These are phyloP conservation scores for Ellobius talpinus DNA, from an alignment of 2,113 vertebrate genomes.

Conservation along the genomic window DNA sequence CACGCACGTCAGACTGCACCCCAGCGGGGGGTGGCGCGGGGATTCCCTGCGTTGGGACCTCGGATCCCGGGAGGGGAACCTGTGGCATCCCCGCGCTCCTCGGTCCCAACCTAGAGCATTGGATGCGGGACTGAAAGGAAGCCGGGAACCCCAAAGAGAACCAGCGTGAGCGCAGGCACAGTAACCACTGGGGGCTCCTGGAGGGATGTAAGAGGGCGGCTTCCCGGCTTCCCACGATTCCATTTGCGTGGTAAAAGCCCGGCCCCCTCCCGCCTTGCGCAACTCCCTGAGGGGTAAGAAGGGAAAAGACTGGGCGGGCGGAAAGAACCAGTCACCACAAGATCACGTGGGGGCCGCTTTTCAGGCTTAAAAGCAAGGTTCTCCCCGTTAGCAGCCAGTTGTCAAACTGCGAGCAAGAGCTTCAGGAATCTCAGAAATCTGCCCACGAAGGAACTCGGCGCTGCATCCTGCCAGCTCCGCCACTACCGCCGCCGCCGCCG, in stretches of 20 bases:
- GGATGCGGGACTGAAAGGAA: neutral
- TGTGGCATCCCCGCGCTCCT: neutral
- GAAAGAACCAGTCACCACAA: constrained; percentile 39
- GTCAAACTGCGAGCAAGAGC: constrained; percentile 38
- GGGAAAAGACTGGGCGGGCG: neutral
- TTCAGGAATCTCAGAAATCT: neutral
- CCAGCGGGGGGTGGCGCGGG: neutral
- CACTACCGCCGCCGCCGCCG: neutral
- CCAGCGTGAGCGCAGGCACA: no score
- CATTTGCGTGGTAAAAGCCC: neutral
- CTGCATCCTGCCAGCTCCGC: neutral
- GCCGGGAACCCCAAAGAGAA: neutral
- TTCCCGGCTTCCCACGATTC: neutral
- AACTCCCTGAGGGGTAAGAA: neutral
- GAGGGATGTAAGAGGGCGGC: neutral
- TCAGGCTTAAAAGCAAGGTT: constrained; percentile 66
- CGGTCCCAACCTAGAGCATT: no score
- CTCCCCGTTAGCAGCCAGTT: constrained; percentile 48
- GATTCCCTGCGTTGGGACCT: neutral
- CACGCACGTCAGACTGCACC: neutral
- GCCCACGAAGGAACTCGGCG: neutral
- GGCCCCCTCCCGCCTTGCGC: neutral
- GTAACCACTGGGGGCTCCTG: no score
- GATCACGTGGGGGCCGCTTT: constrained; percentile 31
- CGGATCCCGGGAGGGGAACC: neutral